Conservation (phyloP, 2,888 invertebrate genomes). For the Volucella bombylans region DNA sequence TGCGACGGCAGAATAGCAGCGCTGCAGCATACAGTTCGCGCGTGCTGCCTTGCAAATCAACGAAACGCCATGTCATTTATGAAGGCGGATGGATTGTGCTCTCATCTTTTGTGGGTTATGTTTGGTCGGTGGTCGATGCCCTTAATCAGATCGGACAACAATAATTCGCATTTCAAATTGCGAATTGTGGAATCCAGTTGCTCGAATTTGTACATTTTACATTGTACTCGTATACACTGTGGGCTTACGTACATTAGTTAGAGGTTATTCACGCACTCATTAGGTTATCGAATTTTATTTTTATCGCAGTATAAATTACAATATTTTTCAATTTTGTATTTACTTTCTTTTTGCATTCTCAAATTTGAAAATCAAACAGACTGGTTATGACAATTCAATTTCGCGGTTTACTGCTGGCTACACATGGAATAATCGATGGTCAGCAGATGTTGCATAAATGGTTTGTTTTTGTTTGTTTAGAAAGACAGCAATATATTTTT, state of each 20-base stretch:
- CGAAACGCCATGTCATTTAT: slow-evolving; percentile 43
- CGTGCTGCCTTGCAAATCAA: slow-evolving; percentile 12
- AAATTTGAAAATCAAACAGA: background rate
- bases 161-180: slow-evolving; percentile 25
- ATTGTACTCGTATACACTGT: slow-evolving; percentile 9
- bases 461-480: too few relatives aligned
- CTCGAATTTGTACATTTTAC: background rate
- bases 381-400: background rate
- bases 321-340: background rate
- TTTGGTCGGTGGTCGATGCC: slow-evolving; percentile 52
- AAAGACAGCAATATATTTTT: too few relatives aligned
- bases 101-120: slow-evolving; percentile 33
- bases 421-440: too few relatives aligned
- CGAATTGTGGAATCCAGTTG: background rate
- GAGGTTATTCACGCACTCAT: slow-evolving; percentile 7
- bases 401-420: too few relatives aligned
- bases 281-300: slow-evolving; percentile 19
- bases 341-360: background rate
- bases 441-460: too few relatives aligned
- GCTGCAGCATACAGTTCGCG: background rate
- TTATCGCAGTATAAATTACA: background rate
- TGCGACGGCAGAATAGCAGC: too few relatives aligned
- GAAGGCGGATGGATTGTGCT: slow-evolving; percentile 33
- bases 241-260: background rate
- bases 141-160: slow-evolving; percentile 54